phyloP scores from a whole-genome alignment of 2,797 vertebrate species.

The Hippopotamyrus pictus region DNA sequence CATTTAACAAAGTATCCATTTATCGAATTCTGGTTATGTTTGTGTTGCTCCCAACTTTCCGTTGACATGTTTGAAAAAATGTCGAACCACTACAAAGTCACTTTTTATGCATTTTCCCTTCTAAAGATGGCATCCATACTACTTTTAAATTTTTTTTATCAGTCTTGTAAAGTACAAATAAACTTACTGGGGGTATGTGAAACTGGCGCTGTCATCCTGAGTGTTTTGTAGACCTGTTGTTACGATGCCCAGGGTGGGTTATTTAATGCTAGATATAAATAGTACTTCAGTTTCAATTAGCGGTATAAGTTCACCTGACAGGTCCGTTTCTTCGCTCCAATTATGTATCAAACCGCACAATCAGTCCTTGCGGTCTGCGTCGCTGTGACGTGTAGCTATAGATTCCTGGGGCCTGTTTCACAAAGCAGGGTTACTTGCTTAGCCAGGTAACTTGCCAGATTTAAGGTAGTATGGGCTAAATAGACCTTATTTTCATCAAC shows the following conservation, averaged over 20 bases:
- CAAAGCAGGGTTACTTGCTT: no score
- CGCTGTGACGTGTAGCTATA: not conserved
- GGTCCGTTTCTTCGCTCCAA: not conserved
- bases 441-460: no score
- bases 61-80: not conserved
- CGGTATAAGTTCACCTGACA: not conserved
- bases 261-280: not conserved
- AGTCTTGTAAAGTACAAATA: not conserved
- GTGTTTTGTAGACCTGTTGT: not conserved
- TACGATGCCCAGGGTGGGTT: not conserved
- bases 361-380: not conserved
- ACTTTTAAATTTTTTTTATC: not conserved
- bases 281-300: not conserved
- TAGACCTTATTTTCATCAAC: no score
- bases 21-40: not conserved
- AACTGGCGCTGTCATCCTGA: not conserved
- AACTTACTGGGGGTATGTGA: not conserved
- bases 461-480: no score
- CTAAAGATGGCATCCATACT: not conserved
- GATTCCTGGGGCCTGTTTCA: no score
- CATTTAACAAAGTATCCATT: not conserved
- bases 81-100: not conserved
- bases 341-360: not conserved
- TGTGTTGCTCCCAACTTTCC: not conserved
- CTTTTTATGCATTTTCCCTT: not conserved